These are phyloP conservation scores for Rosalia funebris DNA, from an alignment of 2,888 invertebrate species.

Conservation along the genomic window DNA sequence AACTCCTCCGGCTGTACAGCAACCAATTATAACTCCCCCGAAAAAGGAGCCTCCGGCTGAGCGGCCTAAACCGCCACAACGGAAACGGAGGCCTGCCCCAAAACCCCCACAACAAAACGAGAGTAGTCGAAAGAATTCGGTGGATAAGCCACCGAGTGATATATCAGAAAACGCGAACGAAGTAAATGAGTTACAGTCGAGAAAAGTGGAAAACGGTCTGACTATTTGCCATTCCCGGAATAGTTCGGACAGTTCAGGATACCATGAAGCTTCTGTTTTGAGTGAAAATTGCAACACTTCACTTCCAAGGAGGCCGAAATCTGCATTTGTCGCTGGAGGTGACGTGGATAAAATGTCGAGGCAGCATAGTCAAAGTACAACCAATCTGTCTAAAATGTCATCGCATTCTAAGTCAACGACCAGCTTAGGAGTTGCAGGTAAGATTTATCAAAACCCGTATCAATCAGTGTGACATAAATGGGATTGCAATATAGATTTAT, in stretches of 20 bases:
- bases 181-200: conserved; percentile 36
- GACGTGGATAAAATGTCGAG: conserved; percentile 40
- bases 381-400: conserved; percentile 60
- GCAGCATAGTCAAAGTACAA: conserved; percentile 54
- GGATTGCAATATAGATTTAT: no score
- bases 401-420: conserved; percentile 62
- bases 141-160: conserved; percentile 47
- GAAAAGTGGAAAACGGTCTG: conserved; percentile 57
- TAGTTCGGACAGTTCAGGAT: conserved; percentile 78
- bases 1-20: conserved; percentile 59
- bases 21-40: conserved; percentile 48
- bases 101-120: conserved; percentile 64
- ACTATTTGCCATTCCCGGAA: conserved; percentile 75
- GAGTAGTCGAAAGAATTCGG: conserved; percentile 29
- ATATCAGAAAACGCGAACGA: conserved; percentile 27
- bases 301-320: conserved; percentile 59
- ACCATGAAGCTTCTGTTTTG: conserved; percentile 75
- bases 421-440: conserved; percentile 60
- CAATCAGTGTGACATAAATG: no score
- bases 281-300: conserved; percentile 69
- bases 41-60: conserved; percentile 59
- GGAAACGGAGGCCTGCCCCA: conserved; percentile 70
- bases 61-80: conserved; percentile 65
- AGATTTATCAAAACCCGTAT: not conserved
- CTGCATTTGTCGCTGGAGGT: conserved; percentile 50